Evolutionary conservation across 2,113 vertebrate species (phyloP).

Genomic region (Eurystomus gularis): DNA sequence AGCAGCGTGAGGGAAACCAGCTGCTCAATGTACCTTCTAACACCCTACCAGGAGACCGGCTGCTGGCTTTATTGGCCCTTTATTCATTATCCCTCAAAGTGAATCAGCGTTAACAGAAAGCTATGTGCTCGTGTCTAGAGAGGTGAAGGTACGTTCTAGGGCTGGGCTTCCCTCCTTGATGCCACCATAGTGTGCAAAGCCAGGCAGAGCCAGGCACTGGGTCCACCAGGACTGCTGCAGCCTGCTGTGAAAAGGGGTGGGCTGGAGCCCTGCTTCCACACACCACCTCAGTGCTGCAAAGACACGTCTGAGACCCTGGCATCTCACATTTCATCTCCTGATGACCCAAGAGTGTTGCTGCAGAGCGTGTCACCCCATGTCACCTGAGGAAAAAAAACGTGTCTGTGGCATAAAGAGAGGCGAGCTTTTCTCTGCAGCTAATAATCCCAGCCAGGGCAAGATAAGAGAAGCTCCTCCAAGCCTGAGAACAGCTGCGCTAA

Average conservation of each 20-base stretch:
- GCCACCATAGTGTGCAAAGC: neutral
- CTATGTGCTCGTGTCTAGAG: neutral
- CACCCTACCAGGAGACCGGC: neutral
- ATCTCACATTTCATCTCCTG: neutral
- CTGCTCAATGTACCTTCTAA: neutral
- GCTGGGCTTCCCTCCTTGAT: accelerated
- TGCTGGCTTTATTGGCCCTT: neutral
- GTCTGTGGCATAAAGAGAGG: neutral
- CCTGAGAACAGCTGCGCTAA: conserved; percentile 38
- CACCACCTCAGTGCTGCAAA: neutral
- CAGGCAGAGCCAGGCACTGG: neutral
- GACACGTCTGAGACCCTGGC: accelerated
- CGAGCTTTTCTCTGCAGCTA: neutral
- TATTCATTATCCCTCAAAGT: too few species aligned
- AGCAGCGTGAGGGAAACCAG: neutral
- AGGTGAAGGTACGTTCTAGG: neutral
- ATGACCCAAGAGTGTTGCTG: neutral
- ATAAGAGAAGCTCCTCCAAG: conserved; percentile 25
- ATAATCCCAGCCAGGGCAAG: neutral
- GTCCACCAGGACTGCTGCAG: accelerated
- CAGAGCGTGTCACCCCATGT: neutral
- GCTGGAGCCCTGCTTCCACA: neutral
- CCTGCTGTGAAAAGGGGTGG: accelerated
- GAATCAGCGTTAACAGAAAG: neutral
- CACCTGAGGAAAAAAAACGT: neutral